Evolutionary conservation across 2,797 vertebrate genomes (phyloP).

Genomic region (Hozukius guyotensis): DNA sequence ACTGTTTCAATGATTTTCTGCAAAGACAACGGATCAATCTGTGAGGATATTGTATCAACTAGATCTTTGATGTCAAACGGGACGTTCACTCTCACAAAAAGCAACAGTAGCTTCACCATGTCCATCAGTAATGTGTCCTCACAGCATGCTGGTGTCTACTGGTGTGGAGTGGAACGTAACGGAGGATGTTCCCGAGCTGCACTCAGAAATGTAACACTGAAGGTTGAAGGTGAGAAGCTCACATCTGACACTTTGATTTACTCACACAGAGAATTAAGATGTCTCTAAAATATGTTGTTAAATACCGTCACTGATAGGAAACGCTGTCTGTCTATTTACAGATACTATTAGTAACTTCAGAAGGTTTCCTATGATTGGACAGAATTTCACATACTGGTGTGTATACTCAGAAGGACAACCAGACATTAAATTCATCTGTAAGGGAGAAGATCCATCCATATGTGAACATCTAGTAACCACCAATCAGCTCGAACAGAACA

Average conservation of each 20-base stretch:
- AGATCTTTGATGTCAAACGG: fast-evolving
- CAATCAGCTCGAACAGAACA: fast-evolving
- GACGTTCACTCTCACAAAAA: neutral
- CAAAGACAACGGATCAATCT: neutral
- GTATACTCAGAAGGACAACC: fast-evolving
- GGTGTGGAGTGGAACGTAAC: neutral
- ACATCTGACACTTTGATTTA: neutral
- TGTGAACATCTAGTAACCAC: neutral
- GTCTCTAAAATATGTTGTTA: neutral
- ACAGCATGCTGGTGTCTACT: conserved; percentile 26
- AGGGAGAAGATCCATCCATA: conserved; percentile 16
- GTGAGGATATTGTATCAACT: neutral
- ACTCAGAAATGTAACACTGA: neutral
- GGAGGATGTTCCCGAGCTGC: fast-evolving
- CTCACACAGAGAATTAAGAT: too few relatives aligned
- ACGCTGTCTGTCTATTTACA: neutral
- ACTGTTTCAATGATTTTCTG: conserved; percentile 3
- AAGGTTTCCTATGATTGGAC: fast-evolving
- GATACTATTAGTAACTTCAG: fast-evolving
- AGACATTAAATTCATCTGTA: neutral
- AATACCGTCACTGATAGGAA: neutral
- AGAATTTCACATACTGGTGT: neutral
- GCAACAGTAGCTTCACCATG: fast-evolving
- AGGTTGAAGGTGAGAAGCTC: neutral
- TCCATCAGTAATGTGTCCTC: conserved; percentile 3